Conservation (phyloP, 2,113 vertebrate species). For the Sialia sialis region DNA sequence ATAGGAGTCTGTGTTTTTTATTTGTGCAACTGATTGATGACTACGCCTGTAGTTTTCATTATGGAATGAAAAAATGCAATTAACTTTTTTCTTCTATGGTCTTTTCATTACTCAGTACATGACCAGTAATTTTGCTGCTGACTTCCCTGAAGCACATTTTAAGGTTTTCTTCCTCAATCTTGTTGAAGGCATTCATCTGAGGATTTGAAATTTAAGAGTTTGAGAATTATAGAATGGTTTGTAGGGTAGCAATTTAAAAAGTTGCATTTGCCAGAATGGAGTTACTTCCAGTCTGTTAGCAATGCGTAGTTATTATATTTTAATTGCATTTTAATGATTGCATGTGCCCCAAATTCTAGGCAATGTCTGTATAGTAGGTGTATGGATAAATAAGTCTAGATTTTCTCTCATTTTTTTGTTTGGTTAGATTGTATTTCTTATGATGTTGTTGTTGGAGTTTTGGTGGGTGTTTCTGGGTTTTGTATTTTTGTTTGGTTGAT, state of each 20-base stretch:
- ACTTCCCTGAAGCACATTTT: conserved; percentile 3
- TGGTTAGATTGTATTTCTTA: background rate
- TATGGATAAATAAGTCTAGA: background rate
- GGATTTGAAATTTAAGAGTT: background rate
- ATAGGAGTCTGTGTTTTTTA: background rate
- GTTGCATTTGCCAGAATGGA: background rate
- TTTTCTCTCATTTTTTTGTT: background rate
- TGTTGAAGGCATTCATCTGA: conserved; percentile 1
- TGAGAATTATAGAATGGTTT: background rate
- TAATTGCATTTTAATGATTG: background rate
- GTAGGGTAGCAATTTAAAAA: background rate
- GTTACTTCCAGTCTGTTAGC: background rate
- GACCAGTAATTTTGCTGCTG: conserved; percentile 9
- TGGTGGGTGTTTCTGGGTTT: background rate
- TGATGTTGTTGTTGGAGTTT: too few species aligned
- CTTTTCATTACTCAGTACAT: conserved; percentile 25
- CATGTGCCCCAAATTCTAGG: background rate
- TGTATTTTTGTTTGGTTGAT: background rate
- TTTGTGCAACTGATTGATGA: conserved; percentile 20
- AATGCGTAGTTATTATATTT: background rate
- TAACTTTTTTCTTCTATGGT: background rate
- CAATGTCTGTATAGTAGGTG: background rate
- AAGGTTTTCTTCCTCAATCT: conserved; percentile 6
- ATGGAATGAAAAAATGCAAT: background rate
- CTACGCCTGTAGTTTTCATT: background rate